These are phyloP conservation scores for Rhingia rostrata DNA, from an alignment of 2,888 invertebrate species.

Conservation along the genomic window DNA sequence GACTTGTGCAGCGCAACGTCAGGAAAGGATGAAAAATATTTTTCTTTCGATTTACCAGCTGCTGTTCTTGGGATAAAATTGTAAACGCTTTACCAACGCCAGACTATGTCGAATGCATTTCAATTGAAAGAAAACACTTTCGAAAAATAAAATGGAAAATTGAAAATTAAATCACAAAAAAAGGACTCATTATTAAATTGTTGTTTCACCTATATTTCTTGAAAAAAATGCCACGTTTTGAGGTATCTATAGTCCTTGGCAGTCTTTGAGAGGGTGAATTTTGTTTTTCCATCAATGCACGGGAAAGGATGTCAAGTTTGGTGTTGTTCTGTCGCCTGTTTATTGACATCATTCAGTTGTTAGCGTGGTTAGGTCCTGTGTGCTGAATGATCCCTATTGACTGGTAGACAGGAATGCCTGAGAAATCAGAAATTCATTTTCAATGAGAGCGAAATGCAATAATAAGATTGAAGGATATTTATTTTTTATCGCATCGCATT, in stretches of 20 bases:
- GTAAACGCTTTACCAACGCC: neutral
- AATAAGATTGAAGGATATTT: slow-evolving; percentile 4
- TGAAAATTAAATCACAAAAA: neutral
- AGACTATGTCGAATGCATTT: slow-evolving; percentile 7
- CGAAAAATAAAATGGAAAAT: neutral
- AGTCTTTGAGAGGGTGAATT: neutral
- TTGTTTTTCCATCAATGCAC: neutral
- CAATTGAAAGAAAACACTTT: neutral
- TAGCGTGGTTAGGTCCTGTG: slow-evolving; percentile 9
- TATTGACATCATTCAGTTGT: slow-evolving; percentile 24
- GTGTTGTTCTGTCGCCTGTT: neutral
- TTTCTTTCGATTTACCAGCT: slow-evolving; percentile 29
- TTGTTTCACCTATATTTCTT: neutral
- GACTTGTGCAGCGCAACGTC: neutral
- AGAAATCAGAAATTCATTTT: neutral
- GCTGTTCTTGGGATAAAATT: slow-evolving; percentile 19
- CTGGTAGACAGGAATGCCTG: slow-evolving; percentile 4
- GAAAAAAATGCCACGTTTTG: neutral
- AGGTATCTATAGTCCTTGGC: neutral
- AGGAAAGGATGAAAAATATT: slow-evolving; percentile 9
- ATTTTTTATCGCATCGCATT: neutral
- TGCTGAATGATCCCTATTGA: slow-evolving; percentile 31
- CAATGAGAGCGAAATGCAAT: slow-evolving; percentile 5
- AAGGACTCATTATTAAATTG: slow-evolving; percentile 16
- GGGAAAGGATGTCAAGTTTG: slow-evolving; percentile 8